Conservation (phyloP, 2,888 invertebrate species). For the Noctua pronuba region DNA sequence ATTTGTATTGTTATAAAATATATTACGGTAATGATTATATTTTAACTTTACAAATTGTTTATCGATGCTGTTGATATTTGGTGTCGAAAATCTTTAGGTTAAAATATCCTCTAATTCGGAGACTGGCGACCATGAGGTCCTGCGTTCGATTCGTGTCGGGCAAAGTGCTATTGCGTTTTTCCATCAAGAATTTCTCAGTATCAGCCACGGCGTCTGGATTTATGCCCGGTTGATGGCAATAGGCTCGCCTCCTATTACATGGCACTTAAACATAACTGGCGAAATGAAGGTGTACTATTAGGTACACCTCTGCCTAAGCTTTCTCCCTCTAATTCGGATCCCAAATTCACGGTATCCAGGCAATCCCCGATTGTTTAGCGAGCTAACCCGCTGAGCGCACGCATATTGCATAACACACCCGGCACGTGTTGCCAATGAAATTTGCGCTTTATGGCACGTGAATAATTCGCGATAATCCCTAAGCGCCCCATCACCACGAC, state of each 20-base stretch:
- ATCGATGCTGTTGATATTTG: constrained; percentile 1
- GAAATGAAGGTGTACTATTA: neutral
- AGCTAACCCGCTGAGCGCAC: constrained; percentile 74
- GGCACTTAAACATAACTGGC: neutral
- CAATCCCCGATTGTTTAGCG: constrained; percentile 78
- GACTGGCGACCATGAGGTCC: neutral
- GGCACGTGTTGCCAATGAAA: constrained; percentile 86
- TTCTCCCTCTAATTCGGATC: neutral
- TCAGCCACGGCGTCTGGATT: neutral
- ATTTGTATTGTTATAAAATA: constrained; percentile 45
- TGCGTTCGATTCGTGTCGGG: neutral
- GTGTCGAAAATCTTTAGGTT: neutral
- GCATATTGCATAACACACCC: constrained; percentile 83
- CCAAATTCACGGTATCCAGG: constrained; percentile 27
- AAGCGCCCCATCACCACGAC: constrained; percentile 76
- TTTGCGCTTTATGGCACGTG: constrained; percentile 89
- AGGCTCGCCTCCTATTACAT: neutral
- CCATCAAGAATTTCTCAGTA: too few relatives aligned
- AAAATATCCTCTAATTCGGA: neutral
- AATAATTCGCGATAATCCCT: constrained; percentile 87
- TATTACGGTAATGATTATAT: constrained; percentile 30
- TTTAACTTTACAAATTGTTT: constrained; percentile 28
- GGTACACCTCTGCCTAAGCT: neutral
- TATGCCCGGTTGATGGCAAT: neutral
- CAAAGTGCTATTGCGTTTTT: neutral